phyloP scores from a whole-genome alignment of 2,888 invertebrate genomes.

The Athrips mouffetella region DNA sequence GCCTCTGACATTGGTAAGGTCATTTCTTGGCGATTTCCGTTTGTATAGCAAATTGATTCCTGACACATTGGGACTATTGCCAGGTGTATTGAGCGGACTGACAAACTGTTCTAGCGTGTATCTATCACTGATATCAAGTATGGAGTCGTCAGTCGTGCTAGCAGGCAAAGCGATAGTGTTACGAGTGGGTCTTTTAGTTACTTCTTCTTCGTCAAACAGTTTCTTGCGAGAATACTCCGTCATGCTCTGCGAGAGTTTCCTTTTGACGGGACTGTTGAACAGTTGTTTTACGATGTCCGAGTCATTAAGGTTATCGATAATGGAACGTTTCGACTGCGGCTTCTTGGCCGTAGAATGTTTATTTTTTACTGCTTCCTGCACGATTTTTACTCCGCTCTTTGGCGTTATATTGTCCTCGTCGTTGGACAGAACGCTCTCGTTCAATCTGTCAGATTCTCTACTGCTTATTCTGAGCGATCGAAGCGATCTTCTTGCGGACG shows the following conservation, averaged over 20 bases:
- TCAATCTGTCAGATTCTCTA: conserved; percentile 26
- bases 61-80: conserved; percentile 39
- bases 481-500: conserved; percentile 28
- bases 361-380: conserved; percentile 62
- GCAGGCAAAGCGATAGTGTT: conserved; percentile 37
- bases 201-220: conserved; percentile 42
- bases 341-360: conserved; percentile 72
- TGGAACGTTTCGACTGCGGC: conserved; percentile 63
- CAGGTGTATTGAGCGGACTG: conserved; percentile 52
- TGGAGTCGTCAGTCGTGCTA: conserved; percentile 35
- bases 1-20: conserved; percentile 43
- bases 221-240: conserved; percentile 57
- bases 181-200: conserved; percentile 31
- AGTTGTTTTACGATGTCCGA: conserved; percentile 65
- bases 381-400: conserved; percentile 49
- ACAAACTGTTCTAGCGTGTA: conserved; percentile 55
- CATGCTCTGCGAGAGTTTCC: conserved; percentile 72
- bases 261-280: conserved; percentile 69
- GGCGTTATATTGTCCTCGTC: conserved; percentile 55
- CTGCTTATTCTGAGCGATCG: conserved; percentile 33
- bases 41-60: conserved; percentile 48
- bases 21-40: conserved; percentile 44
- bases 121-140: conserved; percentile 35
- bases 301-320: conserved; percentile 64
- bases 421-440: background rate